Percentiles rank a stretch among this genome's conserved stretches.
Conservation (phyloP, 2,113 vertebrate species). For the Chelonoidis abingdonii region DNA sequence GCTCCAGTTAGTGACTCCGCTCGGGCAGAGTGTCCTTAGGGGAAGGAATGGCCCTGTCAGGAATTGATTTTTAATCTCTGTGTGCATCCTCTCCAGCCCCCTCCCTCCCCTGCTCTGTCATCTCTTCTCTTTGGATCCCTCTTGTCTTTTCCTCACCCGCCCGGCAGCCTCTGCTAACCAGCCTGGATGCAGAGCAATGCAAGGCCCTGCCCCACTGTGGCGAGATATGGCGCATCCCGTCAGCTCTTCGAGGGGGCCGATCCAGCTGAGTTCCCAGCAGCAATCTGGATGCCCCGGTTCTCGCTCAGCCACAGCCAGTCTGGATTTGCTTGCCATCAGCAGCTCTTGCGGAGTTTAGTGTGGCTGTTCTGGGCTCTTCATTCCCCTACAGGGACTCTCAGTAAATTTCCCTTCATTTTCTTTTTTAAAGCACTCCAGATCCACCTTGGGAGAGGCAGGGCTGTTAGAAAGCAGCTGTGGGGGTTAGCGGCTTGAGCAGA, state of each 20-base stretch:
- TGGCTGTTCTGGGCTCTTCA: not conserved
- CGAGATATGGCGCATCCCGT: not conserved
- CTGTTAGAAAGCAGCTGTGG: not conserved
- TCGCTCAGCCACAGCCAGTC: not conserved
- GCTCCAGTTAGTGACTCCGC: not conserved
- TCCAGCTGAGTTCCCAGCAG: not conserved
- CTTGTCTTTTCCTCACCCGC: accelerated
- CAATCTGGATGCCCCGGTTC: not conserved
- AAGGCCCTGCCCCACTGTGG: not conserved
- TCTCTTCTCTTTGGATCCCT: too few species aligned
- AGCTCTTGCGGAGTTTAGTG: not conserved
- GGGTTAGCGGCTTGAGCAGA: not conserved
- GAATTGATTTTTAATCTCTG: accelerated
- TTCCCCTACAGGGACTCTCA: not conserved
- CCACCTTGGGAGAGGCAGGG: not conserved
- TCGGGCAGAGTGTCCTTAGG: accelerated
- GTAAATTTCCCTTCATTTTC: not conserved
- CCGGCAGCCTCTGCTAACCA: accelerated
- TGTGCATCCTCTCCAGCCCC: not conserved
- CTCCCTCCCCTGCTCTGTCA: not conserved
- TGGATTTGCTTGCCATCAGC: not conserved
- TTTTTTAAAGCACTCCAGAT: not conserved
- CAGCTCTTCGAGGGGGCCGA: not conserved
- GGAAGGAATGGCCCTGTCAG: not conserved
- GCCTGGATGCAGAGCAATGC: not conserved